phyloP scores from a whole-genome alignment of 2,888 invertebrate species.

The Uloborus plumipes region DNA sequence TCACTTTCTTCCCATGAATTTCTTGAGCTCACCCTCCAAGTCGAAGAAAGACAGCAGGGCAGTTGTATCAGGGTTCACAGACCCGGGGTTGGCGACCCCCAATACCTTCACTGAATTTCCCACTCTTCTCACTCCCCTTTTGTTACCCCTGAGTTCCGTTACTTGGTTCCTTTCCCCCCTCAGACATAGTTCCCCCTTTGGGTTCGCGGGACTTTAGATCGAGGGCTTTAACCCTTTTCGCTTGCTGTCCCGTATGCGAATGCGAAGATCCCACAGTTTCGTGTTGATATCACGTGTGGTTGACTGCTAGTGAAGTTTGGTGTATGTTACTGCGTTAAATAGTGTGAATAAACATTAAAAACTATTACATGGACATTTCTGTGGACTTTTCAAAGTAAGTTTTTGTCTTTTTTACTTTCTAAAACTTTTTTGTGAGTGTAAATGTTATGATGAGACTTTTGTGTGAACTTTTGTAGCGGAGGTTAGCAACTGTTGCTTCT shows the following conservation, averaged over 20 bases:
- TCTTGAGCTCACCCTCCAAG: conserved; percentile 23
- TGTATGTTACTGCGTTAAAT: too few species aligned
- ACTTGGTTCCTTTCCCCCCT: conserved; percentile 31
- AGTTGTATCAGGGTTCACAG: conserved; percentile 46
- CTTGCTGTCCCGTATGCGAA: conserved; percentile 37
- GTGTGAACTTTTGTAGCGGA: too few species aligned
- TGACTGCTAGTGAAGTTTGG: neutral
- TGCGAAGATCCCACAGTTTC: conserved; percentile 29
- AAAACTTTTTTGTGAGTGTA: too few species aligned
- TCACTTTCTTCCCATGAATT: conserved; percentile 49
- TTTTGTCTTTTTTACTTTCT: too few species aligned
- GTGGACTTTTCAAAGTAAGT: too few species aligned
- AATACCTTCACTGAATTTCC: conserved; percentile 62
- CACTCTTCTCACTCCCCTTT: conserved; percentile 52
- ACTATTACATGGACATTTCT: too few species aligned
- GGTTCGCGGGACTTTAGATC: conserved; percentile 6
- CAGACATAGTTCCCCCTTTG: neutral
- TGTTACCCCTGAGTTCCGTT: conserved; percentile 56
- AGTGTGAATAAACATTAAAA: too few species aligned
- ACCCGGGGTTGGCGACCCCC: conserved; percentile 44
- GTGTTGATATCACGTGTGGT: conserved; percentile 32
- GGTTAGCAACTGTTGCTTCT: too few species aligned
- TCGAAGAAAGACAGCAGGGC: conserved; percentile 34
- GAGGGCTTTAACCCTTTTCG: conserved; percentile 43
- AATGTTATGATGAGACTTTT: too few species aligned